phyloP scores from a whole-genome alignment of 92 coral and sea anemone genomes.

The Diadumene lineata region DNA sequence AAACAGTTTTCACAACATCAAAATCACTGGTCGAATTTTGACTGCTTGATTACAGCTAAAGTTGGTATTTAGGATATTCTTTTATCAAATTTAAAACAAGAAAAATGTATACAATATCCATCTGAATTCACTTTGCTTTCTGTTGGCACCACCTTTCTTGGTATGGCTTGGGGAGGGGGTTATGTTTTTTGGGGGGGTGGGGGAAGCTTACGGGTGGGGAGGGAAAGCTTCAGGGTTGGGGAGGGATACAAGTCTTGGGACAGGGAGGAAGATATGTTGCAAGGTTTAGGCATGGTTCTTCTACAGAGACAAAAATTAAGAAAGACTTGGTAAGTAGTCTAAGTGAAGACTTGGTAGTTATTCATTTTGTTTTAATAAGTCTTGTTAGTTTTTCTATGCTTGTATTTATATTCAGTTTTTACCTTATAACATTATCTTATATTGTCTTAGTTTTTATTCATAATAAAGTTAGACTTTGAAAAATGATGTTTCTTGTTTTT shows the following conservation, averaged over 20 bases:
- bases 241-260: conserved; percentile 3
- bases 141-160: background rate
- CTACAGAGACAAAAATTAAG: background rate
- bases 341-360: background rate
- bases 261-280: conserved; percentile 4
- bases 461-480: conserved; percentile 8
- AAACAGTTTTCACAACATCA: background rate
- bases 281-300: background rate
- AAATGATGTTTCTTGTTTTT: background rate
- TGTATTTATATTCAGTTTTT: background rate
- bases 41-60: too few species aligned
- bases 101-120: too few species aligned
- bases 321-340: background rate
- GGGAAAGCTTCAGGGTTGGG: background rate
- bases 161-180: background rate
- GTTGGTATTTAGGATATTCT: too few species aligned
- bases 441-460: background rate
- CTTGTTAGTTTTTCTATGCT: background rate
- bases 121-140: background rate
- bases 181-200: background rate
- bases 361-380: background rate
- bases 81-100: too few species aligned
- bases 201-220: background rate
- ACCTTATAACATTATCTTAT: background rate
- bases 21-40: background rate